These are phyloP conservation scores for Orchesella flavescens DNA, from an alignment of 2,888 invertebrate species.

Conservation along the genomic window DNA sequence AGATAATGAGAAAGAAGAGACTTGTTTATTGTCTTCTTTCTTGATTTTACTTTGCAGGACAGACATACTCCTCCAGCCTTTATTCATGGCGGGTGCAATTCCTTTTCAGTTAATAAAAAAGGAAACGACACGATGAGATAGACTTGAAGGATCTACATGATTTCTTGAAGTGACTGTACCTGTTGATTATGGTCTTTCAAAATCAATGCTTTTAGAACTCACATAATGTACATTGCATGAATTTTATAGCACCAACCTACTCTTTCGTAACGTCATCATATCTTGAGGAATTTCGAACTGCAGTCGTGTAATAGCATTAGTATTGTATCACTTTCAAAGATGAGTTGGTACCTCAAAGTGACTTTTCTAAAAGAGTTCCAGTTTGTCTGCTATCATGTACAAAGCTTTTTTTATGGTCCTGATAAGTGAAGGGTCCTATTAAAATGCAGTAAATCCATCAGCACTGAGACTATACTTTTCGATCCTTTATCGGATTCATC, in stretches of 20 bases:
- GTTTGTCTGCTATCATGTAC: too few relatives aligned
- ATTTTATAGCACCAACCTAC: too few relatives aligned
- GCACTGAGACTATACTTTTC: background rate
- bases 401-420: too few relatives aligned
- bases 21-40: slow-evolving; percentile 22
- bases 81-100: slow-evolving; percentile 36
- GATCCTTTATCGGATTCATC: background rate
- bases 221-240: too few relatives aligned
- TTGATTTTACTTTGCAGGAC: background rate
- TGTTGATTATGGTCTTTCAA: slow-evolving; percentile 12
- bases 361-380: too few relatives aligned
- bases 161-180: slow-evolving; percentile 4
- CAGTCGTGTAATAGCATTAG: too few relatives aligned
- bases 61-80: background rate
- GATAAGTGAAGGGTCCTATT: slow-evolving; percentile 1
- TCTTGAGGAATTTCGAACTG: too few relatives aligned
- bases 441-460: slow-evolving; percentile 32
- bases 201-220: background rate
- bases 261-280: too few relatives aligned
- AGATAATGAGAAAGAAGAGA: slow-evolving; percentile 35
- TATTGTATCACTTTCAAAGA: too few relatives aligned
- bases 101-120: slow-evolving; percentile 28
- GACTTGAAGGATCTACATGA: slow-evolving; percentile 20
- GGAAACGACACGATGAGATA: slow-evolving; percentile 23
- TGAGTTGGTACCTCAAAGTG: too few relatives aligned